phyloP scores from a whole-genome alignment of 2,888 invertebrate species.

The Protophormia terraenovae region DNA sequence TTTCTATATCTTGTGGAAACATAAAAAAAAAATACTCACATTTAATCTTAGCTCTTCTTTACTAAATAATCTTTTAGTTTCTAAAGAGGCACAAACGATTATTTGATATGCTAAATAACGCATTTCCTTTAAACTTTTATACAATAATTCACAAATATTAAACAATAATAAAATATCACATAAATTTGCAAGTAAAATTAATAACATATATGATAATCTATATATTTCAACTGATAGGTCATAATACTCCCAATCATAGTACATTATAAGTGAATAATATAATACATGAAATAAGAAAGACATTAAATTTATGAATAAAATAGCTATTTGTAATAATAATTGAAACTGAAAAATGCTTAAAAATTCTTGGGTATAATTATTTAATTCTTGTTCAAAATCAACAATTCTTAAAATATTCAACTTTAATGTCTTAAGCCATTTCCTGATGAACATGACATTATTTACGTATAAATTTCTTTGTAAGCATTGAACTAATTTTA shows the following conservation, averaged over 20 bases:
- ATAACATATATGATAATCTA: background rate
- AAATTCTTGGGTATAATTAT: constrained; percentile 50
- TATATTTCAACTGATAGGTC: constrained; percentile 12
- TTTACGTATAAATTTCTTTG: background rate
- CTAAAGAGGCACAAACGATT: constrained; percentile 18
- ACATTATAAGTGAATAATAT: no score
- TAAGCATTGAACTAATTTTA: constrained; percentile 14
- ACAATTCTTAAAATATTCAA: constrained; percentile 67
- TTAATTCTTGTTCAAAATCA: constrained; percentile 56
- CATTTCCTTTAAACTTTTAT: background rate
- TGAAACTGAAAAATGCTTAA: constrained; percentile 62
- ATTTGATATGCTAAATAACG: background rate
- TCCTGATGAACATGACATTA: background rate
- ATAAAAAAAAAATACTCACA: no score
- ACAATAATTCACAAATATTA: constrained; percentile 64
- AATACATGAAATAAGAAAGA: constrained; percentile 67
- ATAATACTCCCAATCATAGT: no score
- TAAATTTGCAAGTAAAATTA: constrained; percentile 46
- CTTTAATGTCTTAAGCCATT: constrained; percentile 64
- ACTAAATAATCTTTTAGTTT: background rate
- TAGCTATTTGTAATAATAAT: constrained; percentile 67
- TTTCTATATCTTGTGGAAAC: no score
- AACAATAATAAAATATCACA: constrained; percentile 63
- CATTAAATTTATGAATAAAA: constrained; percentile 68
- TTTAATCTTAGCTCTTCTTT: background rate